Evolutionary conservation across 2,888 invertebrate species (phyloP).

Genomic region (Perizoma flavofasciatum): DNA sequence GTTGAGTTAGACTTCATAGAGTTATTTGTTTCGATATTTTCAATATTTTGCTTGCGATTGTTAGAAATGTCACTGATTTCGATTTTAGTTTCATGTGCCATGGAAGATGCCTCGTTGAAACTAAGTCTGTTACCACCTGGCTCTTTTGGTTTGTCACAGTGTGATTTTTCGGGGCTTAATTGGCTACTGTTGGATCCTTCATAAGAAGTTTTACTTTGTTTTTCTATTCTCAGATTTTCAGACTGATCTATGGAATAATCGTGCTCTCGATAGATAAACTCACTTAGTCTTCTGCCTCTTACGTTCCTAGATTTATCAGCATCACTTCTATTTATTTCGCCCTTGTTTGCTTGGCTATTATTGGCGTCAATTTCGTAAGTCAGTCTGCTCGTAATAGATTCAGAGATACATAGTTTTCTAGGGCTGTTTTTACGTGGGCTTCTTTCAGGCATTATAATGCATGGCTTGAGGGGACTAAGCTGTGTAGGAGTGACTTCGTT

Average conservation of each 20-base stretch:
- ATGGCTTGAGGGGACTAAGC: neutral
- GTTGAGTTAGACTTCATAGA: neutral
- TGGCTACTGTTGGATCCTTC: neutral
- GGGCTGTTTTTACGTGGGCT: neutral
- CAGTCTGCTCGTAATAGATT: neutral
- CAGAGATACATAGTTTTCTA: neutral
- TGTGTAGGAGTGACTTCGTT: neutral
- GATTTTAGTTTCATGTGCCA: too few species aligned
- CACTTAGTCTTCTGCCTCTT: neutral
- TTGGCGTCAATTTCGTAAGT: neutral
- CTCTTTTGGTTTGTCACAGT: neutral
- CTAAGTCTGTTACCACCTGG: neutral
- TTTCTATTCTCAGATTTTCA: neutral
- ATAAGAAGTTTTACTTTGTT: neutral
- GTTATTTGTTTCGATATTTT: neutral
- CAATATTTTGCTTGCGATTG: neutral
- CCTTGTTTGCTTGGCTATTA: neutral
- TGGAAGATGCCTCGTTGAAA: neutral
- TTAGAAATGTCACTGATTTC: neutral
- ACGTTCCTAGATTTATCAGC: neutral
- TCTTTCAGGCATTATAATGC: neutral
- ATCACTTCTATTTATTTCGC: neutral
- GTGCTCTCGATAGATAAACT: conserved; percentile 1
- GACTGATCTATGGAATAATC: too few species aligned
- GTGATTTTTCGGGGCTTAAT: neutral